A percentile compares a stretch with the other conserved stretches of the same genome.
Conservation (phyloP, 1,140 invertebrate species). For the Cotesia vestalis region DNA sequence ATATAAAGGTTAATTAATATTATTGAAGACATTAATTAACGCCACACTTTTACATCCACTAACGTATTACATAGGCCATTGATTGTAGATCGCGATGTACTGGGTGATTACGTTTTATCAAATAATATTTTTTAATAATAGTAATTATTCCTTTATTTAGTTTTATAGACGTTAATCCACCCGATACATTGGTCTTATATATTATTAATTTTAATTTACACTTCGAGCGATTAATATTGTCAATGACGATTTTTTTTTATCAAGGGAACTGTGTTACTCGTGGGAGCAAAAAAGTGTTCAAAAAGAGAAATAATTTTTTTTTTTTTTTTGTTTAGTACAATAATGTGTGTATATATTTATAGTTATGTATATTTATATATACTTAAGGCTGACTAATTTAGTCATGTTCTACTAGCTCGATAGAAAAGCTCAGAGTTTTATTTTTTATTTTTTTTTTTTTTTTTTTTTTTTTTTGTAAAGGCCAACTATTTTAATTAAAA, state of each 20-base stretch:
- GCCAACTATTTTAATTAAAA: too few relatives aligned
- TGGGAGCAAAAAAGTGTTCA: neutral
- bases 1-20: conserved; percentile 40
- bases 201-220: conserved; percentile 37
- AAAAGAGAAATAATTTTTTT: conserved; percentile 1
- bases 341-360: neutral
- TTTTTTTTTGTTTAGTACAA: neutral
- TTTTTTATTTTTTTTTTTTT: neutral
- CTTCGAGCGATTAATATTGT: conserved; percentile 48
- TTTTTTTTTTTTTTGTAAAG: neutral
- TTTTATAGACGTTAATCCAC: conserved; percentile 15
- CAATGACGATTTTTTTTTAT: conserved; percentile 42
- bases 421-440: conserved; percentile 4
- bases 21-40: conserved; percentile 49
- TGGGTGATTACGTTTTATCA: conserved; percentile 29
- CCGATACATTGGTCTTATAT: conserved; percentile 37
- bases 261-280: conserved; percentile 25
- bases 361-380: too few relatives aligned
- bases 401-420: conserved; percentile 1
- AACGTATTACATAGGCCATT: conserved; percentile 52
- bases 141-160: conserved; percentile 28
- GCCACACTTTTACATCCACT: conserved; percentile 37
- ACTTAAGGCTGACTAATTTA: too few relatives aligned
- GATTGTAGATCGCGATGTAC: conserved; percentile 47
- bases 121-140: conserved; percentile 18